Percentiles rank a stretch among this genome's conserved stretches.
Evolutionary conservation across 2,797 vertebrate species (phyloP).

Genomic region (Pantherophis alleghaniensis): DNA sequence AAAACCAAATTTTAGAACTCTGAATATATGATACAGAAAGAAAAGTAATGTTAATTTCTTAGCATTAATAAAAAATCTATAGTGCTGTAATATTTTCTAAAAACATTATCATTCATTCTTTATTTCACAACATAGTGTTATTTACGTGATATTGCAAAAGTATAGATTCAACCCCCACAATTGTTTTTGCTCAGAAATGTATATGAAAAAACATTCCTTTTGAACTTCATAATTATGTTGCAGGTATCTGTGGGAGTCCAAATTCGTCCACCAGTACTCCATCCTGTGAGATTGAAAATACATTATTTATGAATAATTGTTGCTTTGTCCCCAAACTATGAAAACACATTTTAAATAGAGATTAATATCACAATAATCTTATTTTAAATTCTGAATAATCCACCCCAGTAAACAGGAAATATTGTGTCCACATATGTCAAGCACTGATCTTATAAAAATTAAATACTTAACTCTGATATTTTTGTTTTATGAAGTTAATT

Average conservation of each 20-base stretch:
- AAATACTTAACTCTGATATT: neutral
- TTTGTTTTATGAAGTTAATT: neutral
- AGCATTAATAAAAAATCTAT: constrained; percentile 65
- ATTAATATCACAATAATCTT: neutral
- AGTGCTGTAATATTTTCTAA: constrained; percentile 61
- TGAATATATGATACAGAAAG: constrained; percentile 45
- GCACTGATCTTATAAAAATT: neutral
- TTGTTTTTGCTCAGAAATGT: constrained; percentile 63
- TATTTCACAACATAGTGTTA: constrained; percentile 67
- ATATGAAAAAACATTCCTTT: constrained; percentile 35
- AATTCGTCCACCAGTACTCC: constrained; percentile 97
- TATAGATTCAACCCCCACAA: constrained; percentile 71
- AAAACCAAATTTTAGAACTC: constrained; percentile 51
- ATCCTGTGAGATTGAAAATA: constrained; percentile 76
- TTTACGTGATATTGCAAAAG: constrained; percentile 72
- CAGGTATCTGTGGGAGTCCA: constrained; percentile 96
- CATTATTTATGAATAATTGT: neutral
- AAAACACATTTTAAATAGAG: neutral
- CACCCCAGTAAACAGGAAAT: neutral
- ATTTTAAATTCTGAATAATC: neutral
- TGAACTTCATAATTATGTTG: constrained; percentile 77
- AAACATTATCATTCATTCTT: constrained; percentile 37
- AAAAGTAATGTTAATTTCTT: constrained; percentile 15
- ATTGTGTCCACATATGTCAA: neutral
- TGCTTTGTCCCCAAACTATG: neutral